Evolutionary conservation across 2,797 vertebrate genomes (phyloP).

Genomic region (Tiaroga cobitis): DNA sequence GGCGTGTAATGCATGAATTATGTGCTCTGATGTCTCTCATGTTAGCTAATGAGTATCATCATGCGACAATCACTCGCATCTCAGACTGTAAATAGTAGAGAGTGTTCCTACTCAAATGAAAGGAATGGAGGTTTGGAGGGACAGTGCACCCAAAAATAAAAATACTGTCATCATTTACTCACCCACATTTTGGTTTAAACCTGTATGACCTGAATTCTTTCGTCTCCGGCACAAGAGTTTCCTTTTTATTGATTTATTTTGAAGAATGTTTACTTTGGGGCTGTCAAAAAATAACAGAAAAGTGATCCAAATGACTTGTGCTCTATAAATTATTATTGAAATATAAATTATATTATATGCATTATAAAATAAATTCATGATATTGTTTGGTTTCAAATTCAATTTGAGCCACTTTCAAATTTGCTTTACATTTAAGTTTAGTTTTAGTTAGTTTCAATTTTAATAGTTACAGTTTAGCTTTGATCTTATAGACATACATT

Average conservation of each 20-base stretch:
- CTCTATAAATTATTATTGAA: background rate
- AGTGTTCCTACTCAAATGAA: conserved; percentile 1
- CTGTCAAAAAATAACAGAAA: too few species aligned
- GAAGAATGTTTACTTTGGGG: background rate
- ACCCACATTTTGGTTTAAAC: background rate
- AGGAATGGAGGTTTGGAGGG: conserved; percentile 8
- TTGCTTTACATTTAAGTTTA: background rate
- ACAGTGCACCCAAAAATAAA: conserved; percentile 2
- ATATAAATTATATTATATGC: too few species aligned
- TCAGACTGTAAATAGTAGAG: background rate
- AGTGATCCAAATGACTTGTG: background rate
- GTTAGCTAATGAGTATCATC: conserved; percentile 32
- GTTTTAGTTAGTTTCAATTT: background rate
- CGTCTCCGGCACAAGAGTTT: background rate
- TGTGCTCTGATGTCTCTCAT: conserved; percentile 26
- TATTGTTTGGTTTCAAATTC: background rate
- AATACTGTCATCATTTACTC: conserved; percentile 9
- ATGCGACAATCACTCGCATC: background rate
- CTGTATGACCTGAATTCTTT: background rate
- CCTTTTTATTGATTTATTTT: background rate
- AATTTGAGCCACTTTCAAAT: background rate
- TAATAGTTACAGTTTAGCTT: background rate
- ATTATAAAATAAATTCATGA: background rate
- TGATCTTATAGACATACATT: background rate
- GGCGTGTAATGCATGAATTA: conserved; percentile 38